phyloP scores from a whole-genome alignment of 2,797 vertebrate genomes.

The Cheirogaleus major region DNA sequence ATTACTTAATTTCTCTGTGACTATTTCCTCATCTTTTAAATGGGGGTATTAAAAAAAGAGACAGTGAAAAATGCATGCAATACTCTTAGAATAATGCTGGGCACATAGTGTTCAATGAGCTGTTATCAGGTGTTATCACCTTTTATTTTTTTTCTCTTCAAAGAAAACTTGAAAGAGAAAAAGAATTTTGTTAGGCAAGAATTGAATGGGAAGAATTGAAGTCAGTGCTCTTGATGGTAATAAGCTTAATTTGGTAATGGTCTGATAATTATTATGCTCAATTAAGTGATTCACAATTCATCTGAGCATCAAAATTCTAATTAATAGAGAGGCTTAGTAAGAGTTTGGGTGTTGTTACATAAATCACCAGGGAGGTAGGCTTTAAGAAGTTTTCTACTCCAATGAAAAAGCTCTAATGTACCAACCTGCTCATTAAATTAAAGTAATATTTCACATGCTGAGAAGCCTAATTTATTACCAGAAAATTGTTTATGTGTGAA shows the following conservation, averaged over 20 bases:
- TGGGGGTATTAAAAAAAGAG: neutral
- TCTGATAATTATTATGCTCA: neutral
- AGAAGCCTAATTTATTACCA: constrained; percentile 27
- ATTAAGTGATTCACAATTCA: constrained; percentile 5
- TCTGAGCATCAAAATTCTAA: constrained; percentile 28
- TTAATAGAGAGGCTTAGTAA: neutral
- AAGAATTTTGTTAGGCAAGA: neutral
- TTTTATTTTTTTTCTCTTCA: neutral
- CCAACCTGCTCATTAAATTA: constrained; percentile 5
- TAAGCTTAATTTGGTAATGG: neutral
- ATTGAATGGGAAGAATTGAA: neutral
- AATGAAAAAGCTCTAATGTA: neutral
- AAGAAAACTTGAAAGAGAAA: constrained; percentile 22
- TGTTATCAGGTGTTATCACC: neutral
- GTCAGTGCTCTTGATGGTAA: neutral
- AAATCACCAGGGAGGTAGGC: neutral
- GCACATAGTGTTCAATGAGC: neutral
- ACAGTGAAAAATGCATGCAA: neutral
- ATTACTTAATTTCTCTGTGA: neutral
- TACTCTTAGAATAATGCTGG: constrained; percentile 8
- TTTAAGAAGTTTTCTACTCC: neutral
- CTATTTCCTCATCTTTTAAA: neutral
- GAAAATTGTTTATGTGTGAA: constrained; percentile 7
- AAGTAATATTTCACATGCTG: constrained; percentile 9
- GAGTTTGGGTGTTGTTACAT: neutral